A percentile compares a stretch with the other conserved stretches of the same genome.
Conservation (phyloP, 2,888 invertebrate genomes). For the Temnothorax rugatulus region DNA sequence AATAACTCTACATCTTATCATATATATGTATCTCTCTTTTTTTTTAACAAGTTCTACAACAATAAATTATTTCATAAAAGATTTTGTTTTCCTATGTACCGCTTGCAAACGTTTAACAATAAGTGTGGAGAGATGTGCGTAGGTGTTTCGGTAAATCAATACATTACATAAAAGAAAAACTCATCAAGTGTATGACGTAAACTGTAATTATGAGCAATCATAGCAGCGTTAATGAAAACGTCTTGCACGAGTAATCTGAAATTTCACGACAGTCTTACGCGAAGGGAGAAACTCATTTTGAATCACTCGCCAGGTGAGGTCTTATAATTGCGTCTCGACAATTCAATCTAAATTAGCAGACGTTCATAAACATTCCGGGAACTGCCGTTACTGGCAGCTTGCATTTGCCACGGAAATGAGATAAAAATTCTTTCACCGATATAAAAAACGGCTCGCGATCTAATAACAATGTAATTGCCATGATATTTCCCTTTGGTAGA, state of each 20-base stretch:
- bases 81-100: neutral
- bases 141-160: neutral
- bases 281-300: slow-evolving; percentile 36
- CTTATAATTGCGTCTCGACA: slow-evolving; percentile 43
- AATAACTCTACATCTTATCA: neutral
- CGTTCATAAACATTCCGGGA: slow-evolving; percentile 46
- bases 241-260: slow-evolving; percentile 45
- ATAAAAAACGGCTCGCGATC: neutral
- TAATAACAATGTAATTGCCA: slow-evolving; percentile 17
- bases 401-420: slow-evolving; percentile 11
- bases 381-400: slow-evolving; percentile 13
- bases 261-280: slow-evolving; percentile 33
- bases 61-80: neutral
- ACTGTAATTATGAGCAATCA: slow-evolving; percentile 40
- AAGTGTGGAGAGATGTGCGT: neutral
- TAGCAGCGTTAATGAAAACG: slow-evolving; percentile 42
- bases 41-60: neutral
- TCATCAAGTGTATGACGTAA: slow-evolving; percentile 17
- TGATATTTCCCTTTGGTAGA: neutral
- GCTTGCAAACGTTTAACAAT: neutral
- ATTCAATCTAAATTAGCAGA: slow-evolving; percentile 51
- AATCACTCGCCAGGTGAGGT: slow-evolving; percentile 26
- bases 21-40: neutral
- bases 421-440: slow-evolving; percentile 21
- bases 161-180: slow-evolving; percentile 24